Conservation (phyloP, 92 coral and sea anemone species). For the Montipora capitata region DNA sequence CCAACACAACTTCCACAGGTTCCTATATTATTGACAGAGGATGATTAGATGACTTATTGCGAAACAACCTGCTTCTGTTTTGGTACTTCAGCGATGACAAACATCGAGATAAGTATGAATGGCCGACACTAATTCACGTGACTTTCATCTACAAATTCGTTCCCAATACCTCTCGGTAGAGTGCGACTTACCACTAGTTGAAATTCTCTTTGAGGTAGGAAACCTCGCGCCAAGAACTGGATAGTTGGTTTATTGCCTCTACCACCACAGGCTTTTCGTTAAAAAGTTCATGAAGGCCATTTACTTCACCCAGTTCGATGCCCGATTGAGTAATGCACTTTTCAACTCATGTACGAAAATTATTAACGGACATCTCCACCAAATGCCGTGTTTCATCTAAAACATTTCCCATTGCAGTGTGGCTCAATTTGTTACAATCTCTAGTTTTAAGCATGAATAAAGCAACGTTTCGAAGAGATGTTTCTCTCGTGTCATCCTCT, state of each 20-base stretch:
- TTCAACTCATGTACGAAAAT: constrained; percentile 31
- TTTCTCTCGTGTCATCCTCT: constrained; percentile 3
- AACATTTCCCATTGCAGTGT: constrained; percentile 55
- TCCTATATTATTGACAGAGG: constrained; percentile 32
- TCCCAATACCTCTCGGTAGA: background rate
- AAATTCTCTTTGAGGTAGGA: constrained; percentile 2
- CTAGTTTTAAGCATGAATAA: constrained; percentile 52
- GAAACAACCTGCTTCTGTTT: too few relatives aligned
- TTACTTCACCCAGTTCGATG: constrained; percentile 33
- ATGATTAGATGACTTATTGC: too few relatives aligned
- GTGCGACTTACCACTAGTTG: constrained; percentile 13
- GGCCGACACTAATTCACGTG: too few relatives aligned
- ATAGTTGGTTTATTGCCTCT: background rate
- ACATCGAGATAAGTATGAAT: too few relatives aligned
- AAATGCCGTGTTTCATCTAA: constrained; percentile 38
- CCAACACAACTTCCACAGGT: constrained; percentile 64
- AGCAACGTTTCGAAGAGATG: constrained; percentile 43
- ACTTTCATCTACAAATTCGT: background rate
- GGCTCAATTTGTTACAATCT: constrained; percentile 58
- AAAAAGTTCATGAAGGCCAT: constrained; percentile 48
- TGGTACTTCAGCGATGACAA: too few relatives aligned
- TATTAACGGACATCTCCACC: constrained; percentile 29
- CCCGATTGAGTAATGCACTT: constrained; percentile 37
- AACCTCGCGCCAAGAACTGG: constrained; percentile 12
- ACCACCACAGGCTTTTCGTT: constrained; percentile 7